Evolutionary conservation across 2,797 vertebrate genomes (phyloP), one percentile per base, ranked within the genome.

Genomic region (Glossophaga mutica): DNA sequence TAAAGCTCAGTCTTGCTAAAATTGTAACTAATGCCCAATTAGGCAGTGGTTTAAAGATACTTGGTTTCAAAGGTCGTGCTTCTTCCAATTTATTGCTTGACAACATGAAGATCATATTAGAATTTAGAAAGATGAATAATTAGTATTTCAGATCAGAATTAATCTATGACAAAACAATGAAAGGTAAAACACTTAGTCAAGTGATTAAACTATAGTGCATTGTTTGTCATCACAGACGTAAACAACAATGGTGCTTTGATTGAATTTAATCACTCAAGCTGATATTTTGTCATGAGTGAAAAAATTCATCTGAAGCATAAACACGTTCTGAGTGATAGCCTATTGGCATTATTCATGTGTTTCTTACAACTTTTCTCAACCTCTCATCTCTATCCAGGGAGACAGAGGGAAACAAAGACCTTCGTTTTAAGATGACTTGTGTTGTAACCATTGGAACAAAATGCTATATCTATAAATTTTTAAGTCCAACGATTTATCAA

Each of bases 401-500:
- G 44, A 46, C 57, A 74, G 46, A 81, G 26, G 74, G 85, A 94
- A 96, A 81, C 42, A 95, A 82, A 96, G 55, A 39, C 24, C 50
- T 95, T 29, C 11, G 76, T 97, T 91, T 95, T 87, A 79, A 55
- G 39, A 77, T 93, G 89, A 85, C 46, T 96, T 95, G 91, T 82
- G 92, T 94, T 89, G 52, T 9, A 70, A 62, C 52, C 87, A 85
- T 81, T 94, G 91, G 84, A 97, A 90, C 90, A 96, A 97, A 97
- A 87, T 12, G 9, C 44, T 83, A 24, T 91, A 94, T 94, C 76
- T 93, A 59, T 96, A 94, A 89, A 85, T 94, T 62, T 96, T 96
- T 73, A 92, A 97, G 39, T 52, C 22, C 15, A 71, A 84, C 65
- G 79, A 48, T 96, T 83, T 94, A 96, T 96, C 59, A 86, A 78